Percentiles rank a stretch among this genome's conserved stretches.
These are phyloP conservation scores for Caenorhabditis remanei DNA, from an alignment of 1,140 invertebrate species.

Conservation along the genomic window DNA sequence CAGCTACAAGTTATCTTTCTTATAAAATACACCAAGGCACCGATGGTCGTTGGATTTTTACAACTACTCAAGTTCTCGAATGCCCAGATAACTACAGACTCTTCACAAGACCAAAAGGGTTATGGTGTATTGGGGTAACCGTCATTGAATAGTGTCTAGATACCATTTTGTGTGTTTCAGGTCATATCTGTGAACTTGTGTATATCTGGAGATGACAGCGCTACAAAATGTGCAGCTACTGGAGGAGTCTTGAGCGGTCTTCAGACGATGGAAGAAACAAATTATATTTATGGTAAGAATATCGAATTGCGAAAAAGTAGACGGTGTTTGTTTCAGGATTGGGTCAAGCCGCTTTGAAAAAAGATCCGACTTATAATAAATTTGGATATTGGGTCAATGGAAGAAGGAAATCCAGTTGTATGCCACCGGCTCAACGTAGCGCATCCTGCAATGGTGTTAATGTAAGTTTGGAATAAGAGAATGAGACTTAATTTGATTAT, in stretches of 20 bases:
- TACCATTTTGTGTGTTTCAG: neutral
- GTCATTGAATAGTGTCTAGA: neutral
- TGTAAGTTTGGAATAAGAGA: too few species aligned
- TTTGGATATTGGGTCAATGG: slow-evolving; percentile 18
- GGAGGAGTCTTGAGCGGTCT: neutral
- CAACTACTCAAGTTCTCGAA: neutral
- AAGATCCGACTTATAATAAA: neutral
- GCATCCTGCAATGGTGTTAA: neutral
- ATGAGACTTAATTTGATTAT: too few species aligned
- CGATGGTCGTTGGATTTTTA: neutral
- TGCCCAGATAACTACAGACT: neutral
- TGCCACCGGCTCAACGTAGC: neutral
- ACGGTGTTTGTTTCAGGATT: neutral
- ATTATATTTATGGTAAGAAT: slow-evolving; percentile 1
- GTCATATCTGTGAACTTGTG: neutral
- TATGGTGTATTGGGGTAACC: slow-evolving; percentile 26
- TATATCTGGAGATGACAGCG: neutral
- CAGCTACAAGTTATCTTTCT: neutral
- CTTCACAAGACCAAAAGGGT: slow-evolving; percentile 4
- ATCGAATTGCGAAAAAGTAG: neutral
- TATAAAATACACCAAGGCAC: neutral
- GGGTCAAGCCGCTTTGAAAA: neutral
- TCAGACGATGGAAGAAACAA: neutral
- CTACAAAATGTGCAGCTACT: neutral
- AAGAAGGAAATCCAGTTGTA: neutral